phyloP scores from a whole-genome alignment of 2,113 vertebrate species.

The Corapipo altera region DNA sequence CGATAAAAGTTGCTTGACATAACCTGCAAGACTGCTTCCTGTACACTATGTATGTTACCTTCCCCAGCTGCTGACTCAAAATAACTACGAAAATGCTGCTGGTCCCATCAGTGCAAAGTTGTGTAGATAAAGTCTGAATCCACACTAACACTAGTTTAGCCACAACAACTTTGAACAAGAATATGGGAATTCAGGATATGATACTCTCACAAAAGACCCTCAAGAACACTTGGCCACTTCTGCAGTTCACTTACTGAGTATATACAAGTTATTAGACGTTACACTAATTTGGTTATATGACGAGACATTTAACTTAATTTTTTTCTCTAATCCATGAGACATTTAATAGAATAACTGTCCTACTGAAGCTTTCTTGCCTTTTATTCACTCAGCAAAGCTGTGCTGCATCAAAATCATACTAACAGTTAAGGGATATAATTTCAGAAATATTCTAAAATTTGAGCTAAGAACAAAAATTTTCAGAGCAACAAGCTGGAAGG shows the following conservation, averaged over 20 bases:
- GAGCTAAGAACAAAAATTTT: background rate
- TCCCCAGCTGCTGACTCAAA: background rate
- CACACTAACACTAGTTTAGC: background rate
- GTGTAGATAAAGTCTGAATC: background rate
- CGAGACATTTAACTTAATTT: background rate
- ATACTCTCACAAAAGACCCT: background rate
- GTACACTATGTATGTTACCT: fast-evolving
- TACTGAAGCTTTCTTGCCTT: background rate
- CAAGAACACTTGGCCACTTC: background rate
- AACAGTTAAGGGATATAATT: background rate
- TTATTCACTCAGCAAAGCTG: background rate
- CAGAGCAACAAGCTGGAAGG: background rate
- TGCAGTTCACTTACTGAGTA: background rate
- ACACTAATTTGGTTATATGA: background rate
- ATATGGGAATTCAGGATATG: background rate
- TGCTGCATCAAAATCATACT: background rate
- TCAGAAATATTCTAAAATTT: background rate
- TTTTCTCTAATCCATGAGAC: background rate
- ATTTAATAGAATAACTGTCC: background rate
- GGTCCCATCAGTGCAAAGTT: background rate
- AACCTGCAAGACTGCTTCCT: background rate
- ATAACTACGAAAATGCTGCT: background rate
- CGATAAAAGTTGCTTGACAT: background rate
- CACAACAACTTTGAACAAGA: background rate
- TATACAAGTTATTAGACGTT: background rate